Evolutionary conservation across 2,888 invertebrate species (phyloP).

Genomic region (Eledone cirrhosa): DNA sequence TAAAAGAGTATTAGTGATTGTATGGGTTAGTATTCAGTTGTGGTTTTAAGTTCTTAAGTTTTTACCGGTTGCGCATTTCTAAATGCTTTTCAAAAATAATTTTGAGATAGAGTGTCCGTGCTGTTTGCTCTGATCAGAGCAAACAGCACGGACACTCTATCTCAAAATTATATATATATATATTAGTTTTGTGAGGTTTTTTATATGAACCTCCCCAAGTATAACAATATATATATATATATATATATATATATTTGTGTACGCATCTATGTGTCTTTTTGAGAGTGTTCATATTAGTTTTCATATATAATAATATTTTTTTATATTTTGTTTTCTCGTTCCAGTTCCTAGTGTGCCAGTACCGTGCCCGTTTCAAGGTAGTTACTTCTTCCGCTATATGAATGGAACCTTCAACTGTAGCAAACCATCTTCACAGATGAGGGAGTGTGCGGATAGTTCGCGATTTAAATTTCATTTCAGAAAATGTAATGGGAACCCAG

Average conservation of each 20-base stretch:
- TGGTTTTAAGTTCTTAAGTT: no score
- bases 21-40: no score
- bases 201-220: no score
- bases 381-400: constrained; percentile 92
- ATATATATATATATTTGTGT: constrained; percentile 2
- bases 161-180: constrained; percentile 8
- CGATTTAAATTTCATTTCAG: constrained; percentile 89
- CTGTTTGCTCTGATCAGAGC: not conserved
- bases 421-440: constrained; percentile 88
- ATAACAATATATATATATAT: no score
- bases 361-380: constrained; percentile 88
- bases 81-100: no score
- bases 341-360: constrained; percentile 74
- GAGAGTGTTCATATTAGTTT: not conserved
- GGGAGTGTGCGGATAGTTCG: constrained; percentile 93
- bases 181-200: no score
- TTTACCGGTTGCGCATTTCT: no score
- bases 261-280: not conserved
- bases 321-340: constrained; percentile 24
- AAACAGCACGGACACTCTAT: not conserved
- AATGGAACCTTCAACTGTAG: constrained; percentile 79
- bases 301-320: not conserved
- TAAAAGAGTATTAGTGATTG: no score
- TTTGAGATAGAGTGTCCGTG: no score
- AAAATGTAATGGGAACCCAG: constrained; percentile 81